A percentile compares a stretch with the other conserved stretches of the same genome.
Conservation (phyloP, 2,113 vertebrate species). For the Isichthys henryi region DNA sequence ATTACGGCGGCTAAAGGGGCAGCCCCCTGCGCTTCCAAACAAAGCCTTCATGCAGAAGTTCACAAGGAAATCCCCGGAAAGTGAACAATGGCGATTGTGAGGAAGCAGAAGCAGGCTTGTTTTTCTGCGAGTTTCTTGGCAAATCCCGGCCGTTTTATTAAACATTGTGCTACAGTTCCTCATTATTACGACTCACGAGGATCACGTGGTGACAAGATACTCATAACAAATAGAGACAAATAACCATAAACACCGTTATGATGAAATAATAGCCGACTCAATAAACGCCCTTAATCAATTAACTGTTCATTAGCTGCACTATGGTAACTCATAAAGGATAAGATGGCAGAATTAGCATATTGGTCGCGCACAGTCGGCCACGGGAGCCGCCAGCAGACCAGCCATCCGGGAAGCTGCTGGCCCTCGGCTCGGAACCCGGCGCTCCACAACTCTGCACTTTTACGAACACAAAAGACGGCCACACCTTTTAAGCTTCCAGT, state of each 20-base stretch:
- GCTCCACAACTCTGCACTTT: not conserved
- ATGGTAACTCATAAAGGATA: not conserved
- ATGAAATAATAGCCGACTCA: not conserved
- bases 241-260: not conserved
- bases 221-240: not conserved
- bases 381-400: not conserved
- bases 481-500: not conserved
- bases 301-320: not conserved
- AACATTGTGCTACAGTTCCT: not conserved
- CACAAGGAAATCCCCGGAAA: not conserved
- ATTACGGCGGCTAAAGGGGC: not conserved
- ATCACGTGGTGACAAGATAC: not conserved
- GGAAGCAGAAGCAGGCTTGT: not conserved
- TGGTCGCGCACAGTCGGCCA: not conserved
- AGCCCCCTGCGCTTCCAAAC: not conserved
- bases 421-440: not conserved
- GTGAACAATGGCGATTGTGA: not conserved
- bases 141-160: not conserved
- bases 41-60: not conserved
- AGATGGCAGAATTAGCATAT: not conserved
- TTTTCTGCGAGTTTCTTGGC: not conserved
- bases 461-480: not conserved
- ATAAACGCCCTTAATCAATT: not conserved
- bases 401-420: not conserved
- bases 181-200: not conserved